Base-by-base conservation (phyloP, 2,797 vertebrate species). In the Sebastes iracundus region DNA sequence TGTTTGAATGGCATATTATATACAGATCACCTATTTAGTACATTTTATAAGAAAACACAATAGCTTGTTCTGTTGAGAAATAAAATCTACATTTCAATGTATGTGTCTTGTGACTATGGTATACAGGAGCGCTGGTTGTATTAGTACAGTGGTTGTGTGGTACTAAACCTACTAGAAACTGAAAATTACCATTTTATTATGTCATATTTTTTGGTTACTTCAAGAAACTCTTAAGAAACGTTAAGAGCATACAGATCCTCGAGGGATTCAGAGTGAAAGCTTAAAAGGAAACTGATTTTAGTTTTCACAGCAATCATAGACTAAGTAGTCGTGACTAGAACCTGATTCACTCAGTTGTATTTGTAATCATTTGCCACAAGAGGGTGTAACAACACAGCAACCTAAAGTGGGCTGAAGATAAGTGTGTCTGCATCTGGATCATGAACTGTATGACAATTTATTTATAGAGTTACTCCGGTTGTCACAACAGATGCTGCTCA, bases 321-420 rank as follows among this genome's bases (percentile, higher is more conserved):
- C n/a, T 42, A 1, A 23, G 16, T 38, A 20, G 11, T 42, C 0
- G 1, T 61, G 56, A 35, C 23, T 49, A 7, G 42, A 28, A 55
- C 12, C 38, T 16, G 18, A 53, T 27, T 78, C 10, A 27, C 20
- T 33, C 27, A 23, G 35, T 33, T 85, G 79, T 67, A 30, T 42
- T 8, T 16, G 1, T 32, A 7, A 6, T 60, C 1, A 58, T 61
- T 68, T 63, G 20, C 90, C 91, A 90, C 92, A 64, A 91, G 92
- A 75, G 90, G 93, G 91, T 27, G 81, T 11, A 66, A 62, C 67
- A 61, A 63, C 61, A 65, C 79, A 18, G 49, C 58, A 42, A 1
- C 25, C 5, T 11, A 4, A 61, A 13, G 46, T 22, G 38, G 18
- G 10, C 8, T 20, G 67, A 28, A 56, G 0, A 52, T 30, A 22